phyloP scores from a whole-genome alignment of 2,113 vertebrate genomes.

The Myocastor coypus region DNA sequence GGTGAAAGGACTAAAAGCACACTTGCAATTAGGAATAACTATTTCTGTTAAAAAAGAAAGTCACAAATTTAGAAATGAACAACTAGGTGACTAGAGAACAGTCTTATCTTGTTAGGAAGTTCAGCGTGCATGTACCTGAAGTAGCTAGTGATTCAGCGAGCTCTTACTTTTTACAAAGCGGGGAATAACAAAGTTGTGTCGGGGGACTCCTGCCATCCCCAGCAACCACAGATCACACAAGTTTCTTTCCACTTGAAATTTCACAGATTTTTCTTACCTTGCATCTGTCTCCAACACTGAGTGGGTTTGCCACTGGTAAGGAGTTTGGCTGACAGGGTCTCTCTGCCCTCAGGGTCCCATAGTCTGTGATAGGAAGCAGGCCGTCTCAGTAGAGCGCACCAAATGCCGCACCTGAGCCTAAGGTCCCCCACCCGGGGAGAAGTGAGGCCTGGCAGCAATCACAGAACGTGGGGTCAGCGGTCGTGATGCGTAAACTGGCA shows the following conservation, averaged over 20 bases:
- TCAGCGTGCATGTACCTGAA: neutral
- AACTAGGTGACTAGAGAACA: slow-evolving; percentile 39
- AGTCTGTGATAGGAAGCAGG: neutral
- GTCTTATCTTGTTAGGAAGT: neutral
- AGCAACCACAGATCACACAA: neutral
- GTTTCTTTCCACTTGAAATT: slow-evolving; percentile 39
- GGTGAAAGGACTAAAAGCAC: neutral
- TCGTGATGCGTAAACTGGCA: neutral
- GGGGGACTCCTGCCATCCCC: neutral
- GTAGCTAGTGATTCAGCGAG: neutral
- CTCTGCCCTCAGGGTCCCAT: neutral
- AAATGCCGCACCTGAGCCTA: neutral
- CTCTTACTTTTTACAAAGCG: neutral
- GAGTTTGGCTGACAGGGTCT: neutral
- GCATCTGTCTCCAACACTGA: neutral
- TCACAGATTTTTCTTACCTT: neutral
- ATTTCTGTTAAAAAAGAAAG: neutral
- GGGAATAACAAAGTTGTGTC: neutral
- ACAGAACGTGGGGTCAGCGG: neutral
- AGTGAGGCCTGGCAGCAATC: neutral
- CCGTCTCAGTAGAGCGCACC: neutral
- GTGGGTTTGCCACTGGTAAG: neutral
- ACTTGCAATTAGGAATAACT: neutral
- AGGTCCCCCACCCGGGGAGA: neutral
- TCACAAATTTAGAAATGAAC: slow-evolving; percentile 9